Evolutionary conservation across 2,888 invertebrate genomes (phyloP).

Genomic region (Pedicia rivosa): DNA sequence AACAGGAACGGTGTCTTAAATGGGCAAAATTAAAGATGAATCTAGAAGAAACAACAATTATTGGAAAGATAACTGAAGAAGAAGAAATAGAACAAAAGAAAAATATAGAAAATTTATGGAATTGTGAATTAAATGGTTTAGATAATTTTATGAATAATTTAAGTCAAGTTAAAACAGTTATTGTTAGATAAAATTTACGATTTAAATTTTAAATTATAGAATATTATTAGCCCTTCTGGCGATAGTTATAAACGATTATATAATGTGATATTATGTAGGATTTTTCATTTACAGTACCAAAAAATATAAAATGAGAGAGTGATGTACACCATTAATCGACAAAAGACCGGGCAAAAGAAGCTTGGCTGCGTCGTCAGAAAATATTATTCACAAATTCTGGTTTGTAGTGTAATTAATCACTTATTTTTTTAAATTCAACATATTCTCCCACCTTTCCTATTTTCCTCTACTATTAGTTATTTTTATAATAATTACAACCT

Average conservation of each 20-base stretch:
- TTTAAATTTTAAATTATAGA: not conserved
- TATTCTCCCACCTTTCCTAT: too few species aligned
- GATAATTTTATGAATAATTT: constrained; percentile 41
- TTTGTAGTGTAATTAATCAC: constrained; percentile 6
- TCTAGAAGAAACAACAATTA: constrained; percentile 13
- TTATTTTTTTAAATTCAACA: too few species aligned
- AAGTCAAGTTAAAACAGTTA: constrained; percentile 27
- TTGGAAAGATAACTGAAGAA: constrained; percentile 11
- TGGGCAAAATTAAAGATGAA: constrained; percentile 32
- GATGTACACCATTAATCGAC: constrained; percentile 11
- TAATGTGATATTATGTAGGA: constrained; percentile 23
- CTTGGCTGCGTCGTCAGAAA: constrained; percentile 8
- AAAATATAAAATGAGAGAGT: constrained; percentile 15
- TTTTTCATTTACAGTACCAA: constrained; percentile 32
- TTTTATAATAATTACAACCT: not conserved
- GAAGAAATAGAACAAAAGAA: constrained; percentile 17
- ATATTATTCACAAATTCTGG: constrained; percentile 2
- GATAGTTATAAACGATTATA: not conserved
- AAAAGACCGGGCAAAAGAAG: constrained; percentile 11
- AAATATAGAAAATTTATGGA: constrained; percentile 24
- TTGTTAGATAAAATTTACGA: constrained; percentile 21
- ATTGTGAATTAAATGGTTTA: constrained; percentile 37
- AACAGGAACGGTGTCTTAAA: constrained; percentile 34
- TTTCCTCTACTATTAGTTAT: too few species aligned
- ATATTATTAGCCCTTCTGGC: not conserved